Conservation (phyloP, 2,797 vertebrate genomes). For the Labeo calbasu region DNA sequence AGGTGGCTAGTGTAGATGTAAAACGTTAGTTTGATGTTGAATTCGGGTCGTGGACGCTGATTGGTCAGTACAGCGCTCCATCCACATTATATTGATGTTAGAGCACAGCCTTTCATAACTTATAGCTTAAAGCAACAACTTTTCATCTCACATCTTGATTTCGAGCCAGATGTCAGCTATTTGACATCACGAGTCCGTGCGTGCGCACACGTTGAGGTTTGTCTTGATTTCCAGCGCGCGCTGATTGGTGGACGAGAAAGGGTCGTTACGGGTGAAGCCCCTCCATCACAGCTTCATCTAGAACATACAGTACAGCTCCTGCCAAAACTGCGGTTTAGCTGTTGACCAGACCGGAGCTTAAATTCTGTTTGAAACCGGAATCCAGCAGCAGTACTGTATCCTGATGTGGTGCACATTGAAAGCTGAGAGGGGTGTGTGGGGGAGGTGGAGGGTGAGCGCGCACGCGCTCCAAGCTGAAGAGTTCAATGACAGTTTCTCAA, state of each 20-base stretch:
- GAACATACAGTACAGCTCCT: constrained; percentile 85
- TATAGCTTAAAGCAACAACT: neutral
- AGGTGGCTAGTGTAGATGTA: neutral
- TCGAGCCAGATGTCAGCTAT: neutral
- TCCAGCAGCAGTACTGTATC: constrained; percentile 95
- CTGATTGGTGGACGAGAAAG: constrained; percentile 31
- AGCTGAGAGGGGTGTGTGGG: constrained; percentile 63
- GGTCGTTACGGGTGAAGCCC: constrained; percentile 70
- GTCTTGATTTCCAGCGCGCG: constrained; percentile 9
- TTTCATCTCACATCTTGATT: neutral
- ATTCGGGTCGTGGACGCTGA: neutral
- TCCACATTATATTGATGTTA: no score
- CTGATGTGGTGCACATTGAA: constrained; percentile 93
- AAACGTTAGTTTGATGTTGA: neutral
- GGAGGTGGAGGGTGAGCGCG: constrained; percentile 68
- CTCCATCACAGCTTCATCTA: constrained; percentile 71
- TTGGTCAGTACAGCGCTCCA: neutral
- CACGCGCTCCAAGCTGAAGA: constrained; percentile 21
- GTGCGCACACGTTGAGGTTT: neutral
- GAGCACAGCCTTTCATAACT: neutral
- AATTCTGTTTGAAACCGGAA: constrained; percentile 97
- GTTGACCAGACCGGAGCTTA: constrained; percentile 89
- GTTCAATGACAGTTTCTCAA: constrained; percentile 59
- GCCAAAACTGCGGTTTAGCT: constrained; percentile 88
- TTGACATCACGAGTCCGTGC: neutral